These are phyloP conservation scores for Spinus pinus DNA, from an alignment of 2,797 vertebrate genomes.

Conservation along the genomic window DNA sequence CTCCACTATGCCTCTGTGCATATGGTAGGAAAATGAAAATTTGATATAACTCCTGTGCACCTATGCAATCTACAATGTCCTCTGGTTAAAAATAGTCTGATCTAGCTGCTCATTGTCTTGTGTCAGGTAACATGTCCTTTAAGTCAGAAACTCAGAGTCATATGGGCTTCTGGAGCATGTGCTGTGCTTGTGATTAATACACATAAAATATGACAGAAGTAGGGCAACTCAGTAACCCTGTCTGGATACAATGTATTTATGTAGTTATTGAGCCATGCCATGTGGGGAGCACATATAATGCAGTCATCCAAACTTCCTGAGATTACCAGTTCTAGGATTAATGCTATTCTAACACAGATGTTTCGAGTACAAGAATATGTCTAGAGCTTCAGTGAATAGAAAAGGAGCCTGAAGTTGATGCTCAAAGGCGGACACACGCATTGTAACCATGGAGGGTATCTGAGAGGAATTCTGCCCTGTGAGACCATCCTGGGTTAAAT, in stretches of 20 bases:
- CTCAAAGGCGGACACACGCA: not conserved
- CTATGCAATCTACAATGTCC: not conserved
- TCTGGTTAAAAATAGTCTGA: not conserved
- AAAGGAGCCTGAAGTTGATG: not conserved
- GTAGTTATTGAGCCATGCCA: not conserved
- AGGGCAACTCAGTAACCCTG: not conserved
- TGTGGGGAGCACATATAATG: not conserved
- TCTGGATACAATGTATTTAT: not conserved
- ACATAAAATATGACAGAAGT: not conserved
- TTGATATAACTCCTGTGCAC: not conserved
- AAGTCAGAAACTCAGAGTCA: not conserved
- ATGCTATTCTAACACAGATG: not conserved
- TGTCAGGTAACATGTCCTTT: not conserved
- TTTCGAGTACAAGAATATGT: not conserved
- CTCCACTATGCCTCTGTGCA: not conserved
- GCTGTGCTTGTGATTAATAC: not conserved
- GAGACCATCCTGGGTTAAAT: not conserved
- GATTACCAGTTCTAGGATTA: not conserved
- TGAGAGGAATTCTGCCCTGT: not conserved
- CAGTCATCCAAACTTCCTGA: not conserved
- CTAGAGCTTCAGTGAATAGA: not conserved
- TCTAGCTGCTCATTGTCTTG: not conserved
- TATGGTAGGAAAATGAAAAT: not conserved
- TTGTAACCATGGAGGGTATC: not conserved
- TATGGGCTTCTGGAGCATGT: not conserved